phyloP scores from a whole-genome alignment of 1,140 invertebrate species.

The Drosophila grimshawi region DNA sequence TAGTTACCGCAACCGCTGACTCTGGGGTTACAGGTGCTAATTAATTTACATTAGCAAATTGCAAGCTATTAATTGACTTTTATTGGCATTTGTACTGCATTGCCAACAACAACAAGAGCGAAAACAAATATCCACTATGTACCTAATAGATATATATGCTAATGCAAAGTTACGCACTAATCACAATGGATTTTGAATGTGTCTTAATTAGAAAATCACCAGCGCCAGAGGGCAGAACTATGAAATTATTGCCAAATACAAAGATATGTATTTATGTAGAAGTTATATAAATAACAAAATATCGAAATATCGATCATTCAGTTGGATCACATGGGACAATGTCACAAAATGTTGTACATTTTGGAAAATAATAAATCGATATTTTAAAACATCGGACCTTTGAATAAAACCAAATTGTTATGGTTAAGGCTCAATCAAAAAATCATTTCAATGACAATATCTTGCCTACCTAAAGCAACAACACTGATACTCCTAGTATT shows the following conservation, averaged over 20 bases:
- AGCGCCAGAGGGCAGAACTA: background rate
- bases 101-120: constrained; percentile 14
- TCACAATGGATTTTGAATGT: constrained; percentile 55
- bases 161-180: constrained; percentile 54
- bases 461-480: too few relatives aligned
- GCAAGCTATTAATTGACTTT: constrained; percentile 62
- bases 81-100: constrained; percentile 45
- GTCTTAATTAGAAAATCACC: constrained; percentile 44
- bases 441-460: too few relatives aligned
- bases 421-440: too few relatives aligned
- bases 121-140: constrained; percentile 30
- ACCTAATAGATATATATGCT: constrained; percentile 20
- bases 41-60: constrained; percentile 74
- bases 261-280: background rate
- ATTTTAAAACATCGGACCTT: too few relatives aligned
- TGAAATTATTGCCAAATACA: background rate
- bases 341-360: too few relatives aligned
- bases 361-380: too few relatives aligned
- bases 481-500: too few relatives aligned
- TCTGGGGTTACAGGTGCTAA: constrained; percentile 55
- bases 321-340: too few relatives aligned
- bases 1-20: constrained; percentile 52
- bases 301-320: background rate
- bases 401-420: too few relatives aligned
- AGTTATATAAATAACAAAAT: background rate